Percentiles rank a stretch among this genome's conserved stretches.
These are phyloP conservation scores for Stigmatopora nigra DNA, from an alignment of 2,113 vertebrate species.

Conservation along the genomic window DNA sequence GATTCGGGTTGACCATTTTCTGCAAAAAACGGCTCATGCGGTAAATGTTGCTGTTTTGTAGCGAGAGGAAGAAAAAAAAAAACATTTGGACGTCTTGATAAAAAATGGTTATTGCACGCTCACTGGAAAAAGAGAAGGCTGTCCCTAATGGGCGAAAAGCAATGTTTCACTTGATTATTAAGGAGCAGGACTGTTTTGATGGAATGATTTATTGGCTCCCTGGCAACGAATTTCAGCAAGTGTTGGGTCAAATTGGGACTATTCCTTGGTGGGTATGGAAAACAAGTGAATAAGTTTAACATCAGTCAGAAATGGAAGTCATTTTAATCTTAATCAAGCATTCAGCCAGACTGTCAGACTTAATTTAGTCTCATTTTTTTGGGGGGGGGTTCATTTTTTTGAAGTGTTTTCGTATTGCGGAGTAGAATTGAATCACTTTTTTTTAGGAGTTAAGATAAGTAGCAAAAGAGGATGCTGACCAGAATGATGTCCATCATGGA, in stretches of 20 bases:
- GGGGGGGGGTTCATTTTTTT: neutral
- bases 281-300: neutral
- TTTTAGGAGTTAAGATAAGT: neutral
- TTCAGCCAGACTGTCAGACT: neutral
- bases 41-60: neutral
- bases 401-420: neutral
- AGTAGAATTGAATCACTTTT: neutral
- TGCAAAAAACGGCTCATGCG: neutral
- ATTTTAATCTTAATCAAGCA: neutral
- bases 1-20: neutral
- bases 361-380: neutral
- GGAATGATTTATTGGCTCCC: conserved; percentile 5
- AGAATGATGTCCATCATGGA: too few species aligned
- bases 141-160: neutral
- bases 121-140: neutral
- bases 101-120: neutral
- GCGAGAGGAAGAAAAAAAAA: neutral
- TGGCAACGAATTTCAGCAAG: neutral
- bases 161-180: neutral
- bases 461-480: neutral
- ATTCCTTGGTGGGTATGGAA: neutral
- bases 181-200: conserved; percentile 1
- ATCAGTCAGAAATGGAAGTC: neutral
- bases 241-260: neutral
- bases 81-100: neutral